Percentiles rank a stretch among this genome's conserved stretches.
Conservation (phyloP, 2,888 invertebrate genomes). For the Ceratothoa steindachneri region DNA sequence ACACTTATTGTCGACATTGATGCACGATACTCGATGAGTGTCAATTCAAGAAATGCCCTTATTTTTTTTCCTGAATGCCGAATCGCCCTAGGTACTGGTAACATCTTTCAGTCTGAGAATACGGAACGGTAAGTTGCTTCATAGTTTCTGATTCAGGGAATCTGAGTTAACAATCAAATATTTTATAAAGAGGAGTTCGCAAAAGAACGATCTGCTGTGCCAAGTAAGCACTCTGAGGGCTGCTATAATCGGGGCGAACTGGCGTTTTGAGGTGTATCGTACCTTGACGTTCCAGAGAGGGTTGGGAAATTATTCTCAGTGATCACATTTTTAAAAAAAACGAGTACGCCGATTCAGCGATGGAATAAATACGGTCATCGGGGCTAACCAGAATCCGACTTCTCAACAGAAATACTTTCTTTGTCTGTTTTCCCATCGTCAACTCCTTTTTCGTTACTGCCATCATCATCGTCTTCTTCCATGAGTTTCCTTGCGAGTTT, state of each 20-base stretch:
- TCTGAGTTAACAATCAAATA: too few species aligned
- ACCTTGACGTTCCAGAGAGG: not conserved
- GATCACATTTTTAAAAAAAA: not conserved
- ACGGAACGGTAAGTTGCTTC: too few species aligned
- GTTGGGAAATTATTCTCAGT: not conserved
- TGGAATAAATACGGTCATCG: not conserved
- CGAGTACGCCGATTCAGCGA: not conserved
- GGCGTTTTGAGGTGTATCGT: not conserved
- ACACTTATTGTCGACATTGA: too few species aligned
- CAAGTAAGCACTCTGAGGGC: not conserved
- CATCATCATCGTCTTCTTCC: constrained; percentile 83
- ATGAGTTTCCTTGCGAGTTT: constrained; percentile 84
- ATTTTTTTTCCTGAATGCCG: too few species aligned
- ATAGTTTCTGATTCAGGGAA: too few species aligned
- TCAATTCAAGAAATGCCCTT: too few species aligned
- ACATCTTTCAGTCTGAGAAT: too few species aligned
- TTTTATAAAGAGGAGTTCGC: not conserved
- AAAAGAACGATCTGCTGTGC: not conserved
- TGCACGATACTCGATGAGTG: too few species aligned
- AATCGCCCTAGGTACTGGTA: too few species aligned
- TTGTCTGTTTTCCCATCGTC: constrained; percentile 1
- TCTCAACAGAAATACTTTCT: not conserved
- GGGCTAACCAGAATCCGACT: not conserved
- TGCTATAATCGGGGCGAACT: not conserved
- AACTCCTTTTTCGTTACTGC: constrained; percentile 59